Percentiles rank a stretch among this genome's conserved stretches.
These are phyloP conservation scores for Gouania willdenowi DNA, from an alignment of 2,797 vertebrate species.

Conservation along the genomic window DNA sequence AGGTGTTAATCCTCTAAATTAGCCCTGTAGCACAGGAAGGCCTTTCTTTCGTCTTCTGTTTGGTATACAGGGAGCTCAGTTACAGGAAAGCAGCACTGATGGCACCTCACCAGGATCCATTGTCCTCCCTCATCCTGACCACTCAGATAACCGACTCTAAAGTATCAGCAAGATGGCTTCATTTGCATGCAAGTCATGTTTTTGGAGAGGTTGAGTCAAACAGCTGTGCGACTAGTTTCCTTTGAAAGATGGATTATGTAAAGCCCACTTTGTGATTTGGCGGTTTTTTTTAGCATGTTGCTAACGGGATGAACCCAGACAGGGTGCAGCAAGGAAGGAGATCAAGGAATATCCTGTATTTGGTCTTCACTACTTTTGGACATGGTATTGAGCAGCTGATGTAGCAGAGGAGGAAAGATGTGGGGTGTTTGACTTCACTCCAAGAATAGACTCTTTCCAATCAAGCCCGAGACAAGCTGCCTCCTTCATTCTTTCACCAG, in stretches of 20 bases:
- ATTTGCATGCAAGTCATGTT: conserved; percentile 48
- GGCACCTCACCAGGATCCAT: conserved; percentile 24
- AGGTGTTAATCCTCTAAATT: conserved; percentile 76
- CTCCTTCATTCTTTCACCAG: conserved; percentile 41
- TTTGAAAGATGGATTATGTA: conserved; percentile 39
- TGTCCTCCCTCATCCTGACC: conserved; percentile 42
- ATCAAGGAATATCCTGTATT: too few species aligned
- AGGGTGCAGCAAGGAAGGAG: conserved; percentile 11
- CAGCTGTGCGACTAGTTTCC: conserved; percentile 44
- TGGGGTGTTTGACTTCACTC: conserved; percentile 40
- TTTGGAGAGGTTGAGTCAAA: conserved; percentile 35
- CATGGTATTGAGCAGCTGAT: conserved; percentile 34
- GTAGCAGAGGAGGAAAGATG: conserved; percentile 32
- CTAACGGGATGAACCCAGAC: conserved; percentile 35
- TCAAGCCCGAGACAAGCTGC: conserved; percentile 53
- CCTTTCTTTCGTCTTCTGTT: conserved; percentile 59
- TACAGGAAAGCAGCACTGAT: conserved; percentile 20
- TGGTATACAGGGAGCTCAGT: conserved; percentile 28
- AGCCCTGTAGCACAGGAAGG: conserved; percentile 51
- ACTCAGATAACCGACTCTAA: conserved; percentile 29
- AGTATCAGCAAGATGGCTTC: conserved; percentile 37
- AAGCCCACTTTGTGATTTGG: conserved; percentile 36
- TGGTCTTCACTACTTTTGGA: too few species aligned
- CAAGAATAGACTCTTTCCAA: conserved; percentile 54
- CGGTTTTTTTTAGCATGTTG: conserved; percentile 31